Evolutionary conservation across 1,140 invertebrate genomes (phyloP).

Genomic region (Patella vulgata): DNA sequence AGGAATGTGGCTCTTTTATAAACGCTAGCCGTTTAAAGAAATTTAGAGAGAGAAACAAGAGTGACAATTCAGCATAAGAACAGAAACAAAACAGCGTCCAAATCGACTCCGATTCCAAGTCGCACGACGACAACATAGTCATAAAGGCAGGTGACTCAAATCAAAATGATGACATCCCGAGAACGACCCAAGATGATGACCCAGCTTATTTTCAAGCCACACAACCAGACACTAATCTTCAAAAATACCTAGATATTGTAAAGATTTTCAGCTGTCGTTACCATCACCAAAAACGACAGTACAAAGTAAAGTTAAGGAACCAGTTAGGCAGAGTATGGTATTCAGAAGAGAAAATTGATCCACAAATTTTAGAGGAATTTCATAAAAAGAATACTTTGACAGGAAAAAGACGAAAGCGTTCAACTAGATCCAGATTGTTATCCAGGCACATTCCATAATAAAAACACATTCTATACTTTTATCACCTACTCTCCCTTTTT

Average conservation of each 20-base stretch:
- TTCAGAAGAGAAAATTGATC: conserved; percentile 12
- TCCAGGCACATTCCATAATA: too few species aligned
- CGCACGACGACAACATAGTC: conserved; percentile 4
- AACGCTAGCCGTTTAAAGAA: not conserved
- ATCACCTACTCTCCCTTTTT: too few species aligned
- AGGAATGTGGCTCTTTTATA: too few species aligned
- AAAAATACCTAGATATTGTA: not conserved
- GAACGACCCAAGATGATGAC: not conserved
- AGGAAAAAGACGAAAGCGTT: conserved; percentile 12
- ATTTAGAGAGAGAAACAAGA: conserved; percentile 27
- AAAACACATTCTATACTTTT: too few species aligned
- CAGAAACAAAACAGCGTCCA: conserved; percentile 13
- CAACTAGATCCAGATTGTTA: conserved; percentile 1
- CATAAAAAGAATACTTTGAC: conserved; percentile 11
- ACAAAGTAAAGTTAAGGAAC: conserved; percentile 3
- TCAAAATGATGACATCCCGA: not conserved
- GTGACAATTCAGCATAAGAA: conserved; percentile 1
- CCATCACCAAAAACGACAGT: not conserved
- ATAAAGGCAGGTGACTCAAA: not conserved
- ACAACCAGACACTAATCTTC: not conserved
- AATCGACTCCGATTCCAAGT: conserved; percentile 18
- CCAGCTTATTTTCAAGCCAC: not conserved
- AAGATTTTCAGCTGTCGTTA: not conserved
- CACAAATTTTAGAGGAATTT: conserved; percentile 7
- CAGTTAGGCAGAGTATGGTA: conserved; percentile 15